These are phyloP conservation scores for Hemichromis elongatus DNA, from an alignment of 2,113 vertebrate genomes.

Conservation along the genomic window DNA sequence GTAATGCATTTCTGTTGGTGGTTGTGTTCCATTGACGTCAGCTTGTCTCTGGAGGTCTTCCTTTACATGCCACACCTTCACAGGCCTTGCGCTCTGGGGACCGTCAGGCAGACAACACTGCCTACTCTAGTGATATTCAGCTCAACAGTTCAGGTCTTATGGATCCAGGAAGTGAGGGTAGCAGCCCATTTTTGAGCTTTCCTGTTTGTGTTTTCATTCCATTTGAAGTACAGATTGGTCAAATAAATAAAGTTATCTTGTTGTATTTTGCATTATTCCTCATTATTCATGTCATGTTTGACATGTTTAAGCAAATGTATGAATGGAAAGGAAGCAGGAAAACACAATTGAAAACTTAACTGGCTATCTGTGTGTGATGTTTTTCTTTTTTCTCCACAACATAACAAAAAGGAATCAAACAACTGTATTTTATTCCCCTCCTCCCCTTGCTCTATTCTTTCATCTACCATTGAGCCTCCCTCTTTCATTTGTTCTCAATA, in stretches of 20 bases:
- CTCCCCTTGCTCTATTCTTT: neutral
- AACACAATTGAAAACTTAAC: neutral
- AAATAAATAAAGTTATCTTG: neutral
- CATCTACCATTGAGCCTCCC: neutral
- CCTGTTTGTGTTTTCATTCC: neutral
- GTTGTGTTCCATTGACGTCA: slow-evolving; percentile 42
- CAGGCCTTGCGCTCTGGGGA: neutral
- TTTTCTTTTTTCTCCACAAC: neutral
- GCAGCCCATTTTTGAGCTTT: neutral
- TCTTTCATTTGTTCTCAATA: neutral
- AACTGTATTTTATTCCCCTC: neutral
- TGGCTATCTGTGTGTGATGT: neutral
- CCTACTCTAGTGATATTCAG: neutral
- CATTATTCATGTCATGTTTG: neutral
- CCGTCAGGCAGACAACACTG: neutral
- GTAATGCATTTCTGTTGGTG: neutral
- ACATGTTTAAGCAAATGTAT: neutral
- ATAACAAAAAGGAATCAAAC: neutral
- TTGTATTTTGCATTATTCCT: neutral
- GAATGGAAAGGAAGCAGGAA: neutral
- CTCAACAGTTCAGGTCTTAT: neutral
- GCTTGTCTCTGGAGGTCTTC: slow-evolving; percentile 12
- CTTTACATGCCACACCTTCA: slow-evolving; percentile 27
- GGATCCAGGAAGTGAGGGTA: neutral
- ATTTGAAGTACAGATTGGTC: neutral